Base-by-base conservation (phyloP, 2,797 vertebrate species). In the Chrosomus eos region DNA sequence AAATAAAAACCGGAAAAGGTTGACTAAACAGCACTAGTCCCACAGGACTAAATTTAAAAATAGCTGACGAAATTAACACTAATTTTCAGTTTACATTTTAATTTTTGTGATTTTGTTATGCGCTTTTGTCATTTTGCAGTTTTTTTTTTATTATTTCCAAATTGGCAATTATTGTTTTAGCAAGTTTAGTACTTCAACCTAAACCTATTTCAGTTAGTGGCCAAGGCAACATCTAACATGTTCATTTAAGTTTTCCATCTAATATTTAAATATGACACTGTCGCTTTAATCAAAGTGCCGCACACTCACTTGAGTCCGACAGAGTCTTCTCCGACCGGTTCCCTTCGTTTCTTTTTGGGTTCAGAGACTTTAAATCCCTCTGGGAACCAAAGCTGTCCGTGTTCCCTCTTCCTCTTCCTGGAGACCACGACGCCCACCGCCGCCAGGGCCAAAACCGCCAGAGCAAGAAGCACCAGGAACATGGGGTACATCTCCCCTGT, bases 381-480 rank as follows among this genome's bases (percentile, higher is more conserved):
- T 0, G 98, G 98, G 93, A 99, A 97, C 98, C 98, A 99, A 4
- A 99, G 97, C 91, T 98, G 97, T 31, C 98, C 98, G 40, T 99
- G 98, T 90, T 99, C 98, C 31, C 97, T 95, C 86, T 97, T 97
- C 2, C 98, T 96, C 93, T 98, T 98, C 31, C 97, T 97, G 76
- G 96, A 97, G 73, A 96, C 95, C 91, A 99, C 95, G 66, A 99
- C 97, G 13, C 97, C 98, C 5, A 97, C 95, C 3, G 94, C 98
- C 91, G 94, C 98, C 0, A 97, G 96, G 80, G 98, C 98, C 0
- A 97, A 96, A 85, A 96, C 96, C 90, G 96, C 97, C 94, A 98
- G 97, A 84, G 96, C 97, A 82, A 99, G 97, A 0, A 98, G 98
- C 82, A 96, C 40, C 26, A 88, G 81, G 55, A 78, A 80, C 93